Conservation (phyloP, 2,797 vertebrate species). For the Naso thynnoides region DNA sequence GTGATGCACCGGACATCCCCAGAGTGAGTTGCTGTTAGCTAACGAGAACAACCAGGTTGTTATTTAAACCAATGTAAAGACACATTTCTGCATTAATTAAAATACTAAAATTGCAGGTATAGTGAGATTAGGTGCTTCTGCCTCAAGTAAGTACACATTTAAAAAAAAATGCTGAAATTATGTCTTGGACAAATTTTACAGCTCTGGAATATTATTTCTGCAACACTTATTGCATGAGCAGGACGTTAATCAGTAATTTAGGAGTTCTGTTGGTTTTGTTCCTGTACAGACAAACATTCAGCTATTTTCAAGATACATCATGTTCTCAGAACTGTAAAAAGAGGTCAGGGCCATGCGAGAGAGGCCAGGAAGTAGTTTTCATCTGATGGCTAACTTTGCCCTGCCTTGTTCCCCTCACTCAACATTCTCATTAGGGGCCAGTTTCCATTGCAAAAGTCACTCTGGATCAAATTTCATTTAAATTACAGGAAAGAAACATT, state of each 20-base stretch:
- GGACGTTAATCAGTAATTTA: conserved; percentile 38
- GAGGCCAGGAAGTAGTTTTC: conserved; percentile 31
- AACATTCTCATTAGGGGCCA: conserved; percentile 37
- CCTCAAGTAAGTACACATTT: too few relatives aligned
- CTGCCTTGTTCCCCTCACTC: conserved; percentile 64
- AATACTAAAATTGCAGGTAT: not conserved
- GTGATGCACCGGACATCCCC: too few relatives aligned
- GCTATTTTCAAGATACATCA: conserved; percentile 23
- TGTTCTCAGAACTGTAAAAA: conserved; percentile 47
- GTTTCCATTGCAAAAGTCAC: conserved; percentile 37
- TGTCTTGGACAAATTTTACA: not conserved
- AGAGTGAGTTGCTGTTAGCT: too few relatives aligned
- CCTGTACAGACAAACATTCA: conserved; percentile 36
- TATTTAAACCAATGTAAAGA: not conserved
- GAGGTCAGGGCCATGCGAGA: conserved; percentile 5
- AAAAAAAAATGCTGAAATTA: too few relatives aligned
- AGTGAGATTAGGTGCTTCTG: too few relatives aligned
- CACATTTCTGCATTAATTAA: not conserved
- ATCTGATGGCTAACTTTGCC: conserved; percentile 47
- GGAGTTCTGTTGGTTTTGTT: conserved; percentile 45
- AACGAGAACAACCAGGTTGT: not conserved
- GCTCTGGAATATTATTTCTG: not conserved
- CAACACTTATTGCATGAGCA: not conserved
- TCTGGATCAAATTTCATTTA: conserved; percentile 34
- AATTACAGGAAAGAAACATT: conserved; percentile 24